Percentiles rank a stretch among this genome's conserved stretches.
Evolutionary conservation across 2,888 invertebrate genomes (phyloP).

Genomic region (Timandra comae): DNA sequence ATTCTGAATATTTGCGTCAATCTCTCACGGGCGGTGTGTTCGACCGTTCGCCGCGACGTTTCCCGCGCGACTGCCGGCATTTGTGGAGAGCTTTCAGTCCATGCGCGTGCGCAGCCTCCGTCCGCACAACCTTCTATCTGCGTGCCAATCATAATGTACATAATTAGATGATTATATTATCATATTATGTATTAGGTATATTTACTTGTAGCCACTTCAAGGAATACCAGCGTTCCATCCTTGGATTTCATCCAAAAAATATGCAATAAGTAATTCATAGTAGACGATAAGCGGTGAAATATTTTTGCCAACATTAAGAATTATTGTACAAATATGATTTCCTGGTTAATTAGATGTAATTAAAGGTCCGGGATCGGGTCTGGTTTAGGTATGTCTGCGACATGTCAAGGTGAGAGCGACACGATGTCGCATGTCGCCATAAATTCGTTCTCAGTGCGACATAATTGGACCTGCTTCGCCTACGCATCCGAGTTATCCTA

Average conservation of each 20-base stretch:
- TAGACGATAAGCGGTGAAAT: too few species aligned
- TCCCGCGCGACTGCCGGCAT: slow-evolving; percentile 63
- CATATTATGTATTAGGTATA: too few species aligned
- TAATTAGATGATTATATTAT: too few species aligned
- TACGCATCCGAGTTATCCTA: slow-evolving; percentile 30
- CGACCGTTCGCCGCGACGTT: slow-evolving; percentile 56
- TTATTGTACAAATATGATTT: too few species aligned
- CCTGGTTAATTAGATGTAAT: slow-evolving; percentile 26
- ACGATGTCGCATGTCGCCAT: slow-evolving; percentile 38
- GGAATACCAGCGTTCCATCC: too few species aligned
- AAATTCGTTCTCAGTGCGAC: slow-evolving; percentile 58
- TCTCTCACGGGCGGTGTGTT: slow-evolving; percentile 29
- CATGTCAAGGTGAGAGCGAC: slow-evolving; percentile 43
- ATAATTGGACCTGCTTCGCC: slow-evolving; percentile 63
- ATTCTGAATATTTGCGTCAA: slow-evolving; percentile 27
- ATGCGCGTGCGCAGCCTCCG: slow-evolving; percentile 59
- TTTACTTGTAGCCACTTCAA: too few species aligned
- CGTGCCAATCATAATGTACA: too few species aligned
- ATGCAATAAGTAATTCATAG: too few species aligned
- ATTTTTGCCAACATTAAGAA: too few species aligned
- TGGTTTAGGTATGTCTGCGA: slow-evolving; percentile 29
- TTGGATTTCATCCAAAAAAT: too few species aligned
- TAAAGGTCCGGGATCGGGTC: slow-evolving; percentile 37
- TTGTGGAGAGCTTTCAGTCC: slow-evolving; percentile 35
- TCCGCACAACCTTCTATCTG: slow-evolving; percentile 30